Evolutionary conservation across 2,797 vertebrate genomes (phyloP).

Genomic region (Ceyx erithaca): DNA sequence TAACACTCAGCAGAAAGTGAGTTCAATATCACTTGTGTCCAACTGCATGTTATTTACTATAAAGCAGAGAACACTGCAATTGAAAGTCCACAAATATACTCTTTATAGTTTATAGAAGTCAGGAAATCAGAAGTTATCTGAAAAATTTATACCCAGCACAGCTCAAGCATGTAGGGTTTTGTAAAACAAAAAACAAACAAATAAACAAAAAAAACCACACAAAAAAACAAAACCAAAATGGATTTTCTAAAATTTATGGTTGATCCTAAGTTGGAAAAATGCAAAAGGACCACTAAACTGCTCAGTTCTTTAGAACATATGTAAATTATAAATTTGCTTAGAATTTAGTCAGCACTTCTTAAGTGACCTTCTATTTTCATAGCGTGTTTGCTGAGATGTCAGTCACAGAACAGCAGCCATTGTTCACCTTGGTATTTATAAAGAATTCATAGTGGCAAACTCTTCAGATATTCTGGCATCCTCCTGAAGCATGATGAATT

Average conservation of each 20-base stretch:
- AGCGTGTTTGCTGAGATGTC: neutral
- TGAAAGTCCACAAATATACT: neutral
- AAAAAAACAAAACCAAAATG: too few relatives aligned
- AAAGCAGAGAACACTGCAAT: neutral
- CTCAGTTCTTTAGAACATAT: neutral
- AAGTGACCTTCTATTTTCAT: neutral
- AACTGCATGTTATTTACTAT: neutral
- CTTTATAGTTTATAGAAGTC: neutral
- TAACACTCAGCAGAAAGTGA: neutral
- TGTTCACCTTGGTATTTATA: neutral
- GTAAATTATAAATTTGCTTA: neutral
- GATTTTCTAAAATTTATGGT: neutral
- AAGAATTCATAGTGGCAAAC: neutral
- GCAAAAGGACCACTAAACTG: neutral
- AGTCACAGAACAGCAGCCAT: neutral
- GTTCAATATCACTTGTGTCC: neutral
- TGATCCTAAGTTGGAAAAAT: neutral
- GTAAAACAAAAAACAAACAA: neutral
- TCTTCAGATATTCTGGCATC: neutral
- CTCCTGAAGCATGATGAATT: neutral
- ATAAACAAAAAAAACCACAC: too few relatives aligned
- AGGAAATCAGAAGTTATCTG: neutral
- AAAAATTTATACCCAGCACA: neutral
- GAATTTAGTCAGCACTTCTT: neutral
- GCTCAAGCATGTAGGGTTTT: rapidly evolving